These are phyloP conservation scores for Crotalus horridus DNA, from an alignment of 2,113 vertebrate genomes.

Conservation along the genomic window DNA sequence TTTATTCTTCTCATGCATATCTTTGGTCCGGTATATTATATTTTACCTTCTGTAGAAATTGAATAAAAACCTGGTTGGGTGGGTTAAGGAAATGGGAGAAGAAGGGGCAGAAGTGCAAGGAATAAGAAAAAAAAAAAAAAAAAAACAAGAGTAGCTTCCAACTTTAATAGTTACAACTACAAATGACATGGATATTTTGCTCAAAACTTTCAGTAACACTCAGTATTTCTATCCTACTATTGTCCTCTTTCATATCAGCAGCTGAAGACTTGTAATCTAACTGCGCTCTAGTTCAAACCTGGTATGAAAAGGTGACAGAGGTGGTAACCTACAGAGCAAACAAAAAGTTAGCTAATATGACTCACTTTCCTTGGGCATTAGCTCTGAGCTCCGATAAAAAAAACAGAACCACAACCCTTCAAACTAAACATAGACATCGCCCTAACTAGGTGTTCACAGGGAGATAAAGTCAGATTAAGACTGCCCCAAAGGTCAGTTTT, in stretches of 20 bases:
- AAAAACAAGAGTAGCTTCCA: too few relatives aligned
- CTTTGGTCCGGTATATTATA: too few relatives aligned
- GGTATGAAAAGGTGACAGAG: neutral
- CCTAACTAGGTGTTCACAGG: neutral
- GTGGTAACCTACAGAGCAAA: neutral
- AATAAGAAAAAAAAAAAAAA: too few relatives aligned
- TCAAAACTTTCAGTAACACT: neutral
- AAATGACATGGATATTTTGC: neutral
- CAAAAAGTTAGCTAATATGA: neutral
- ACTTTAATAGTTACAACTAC: too few relatives aligned
- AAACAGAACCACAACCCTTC: neutral
- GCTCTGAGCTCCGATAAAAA: neutral
- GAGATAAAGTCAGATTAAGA: neutral
- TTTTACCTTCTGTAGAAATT: too few relatives aligned
- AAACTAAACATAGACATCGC: neutral
- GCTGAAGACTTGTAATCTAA: neutral
- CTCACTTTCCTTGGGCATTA: neutral
- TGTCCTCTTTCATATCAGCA: neutral
- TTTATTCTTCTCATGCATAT: too few relatives aligned
- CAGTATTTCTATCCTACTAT: neutral
- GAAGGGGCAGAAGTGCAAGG: too few relatives aligned
- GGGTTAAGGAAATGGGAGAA: too few relatives aligned
- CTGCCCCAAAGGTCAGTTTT: neutral
- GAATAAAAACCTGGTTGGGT: too few relatives aligned
- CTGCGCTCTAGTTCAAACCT: neutral